Conservation (phyloP, 2,797 vertebrate genomes). For the Mormyrus hasselquistii region DNA sequence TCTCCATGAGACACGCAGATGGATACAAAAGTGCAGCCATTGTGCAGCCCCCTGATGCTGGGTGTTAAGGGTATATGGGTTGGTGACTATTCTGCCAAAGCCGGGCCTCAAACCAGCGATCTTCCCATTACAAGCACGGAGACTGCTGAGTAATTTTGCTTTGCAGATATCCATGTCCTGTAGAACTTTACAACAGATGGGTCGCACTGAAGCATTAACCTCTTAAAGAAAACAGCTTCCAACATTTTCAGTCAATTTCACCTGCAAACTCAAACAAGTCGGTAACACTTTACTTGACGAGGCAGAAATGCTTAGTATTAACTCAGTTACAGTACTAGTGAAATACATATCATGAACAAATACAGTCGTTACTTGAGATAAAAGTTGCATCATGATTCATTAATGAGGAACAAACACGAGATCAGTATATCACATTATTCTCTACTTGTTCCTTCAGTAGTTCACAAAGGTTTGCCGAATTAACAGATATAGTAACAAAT, state of each 20-base stretch:
- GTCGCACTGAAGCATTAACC: neutral
- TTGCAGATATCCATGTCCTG: neutral
- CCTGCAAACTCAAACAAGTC: neutral
- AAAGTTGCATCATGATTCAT: neutral
- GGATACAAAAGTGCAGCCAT: neutral
- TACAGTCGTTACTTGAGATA: neutral
- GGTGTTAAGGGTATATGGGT: neutral
- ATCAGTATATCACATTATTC: neutral
- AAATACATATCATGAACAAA: neutral
- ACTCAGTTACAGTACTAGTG: neutral
- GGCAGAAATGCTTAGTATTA: neutral
- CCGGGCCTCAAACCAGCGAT: neutral
- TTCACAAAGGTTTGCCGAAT: neutral
- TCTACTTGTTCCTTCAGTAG: neutral
- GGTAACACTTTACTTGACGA: neutral
- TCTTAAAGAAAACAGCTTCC: neutral
- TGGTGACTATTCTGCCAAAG: neutral
- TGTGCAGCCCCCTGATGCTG: neutral
- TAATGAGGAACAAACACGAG: neutral
- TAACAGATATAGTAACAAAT: neutral
- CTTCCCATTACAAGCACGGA: neutral
- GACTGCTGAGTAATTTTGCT: neutral
- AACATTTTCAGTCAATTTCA: neutral
- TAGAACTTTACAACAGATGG: neutral
- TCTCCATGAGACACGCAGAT: neutral